Evolutionary conservation across 2,888 invertebrate genomes (phyloP).

Genomic region (Phorcus lineatus): DNA sequence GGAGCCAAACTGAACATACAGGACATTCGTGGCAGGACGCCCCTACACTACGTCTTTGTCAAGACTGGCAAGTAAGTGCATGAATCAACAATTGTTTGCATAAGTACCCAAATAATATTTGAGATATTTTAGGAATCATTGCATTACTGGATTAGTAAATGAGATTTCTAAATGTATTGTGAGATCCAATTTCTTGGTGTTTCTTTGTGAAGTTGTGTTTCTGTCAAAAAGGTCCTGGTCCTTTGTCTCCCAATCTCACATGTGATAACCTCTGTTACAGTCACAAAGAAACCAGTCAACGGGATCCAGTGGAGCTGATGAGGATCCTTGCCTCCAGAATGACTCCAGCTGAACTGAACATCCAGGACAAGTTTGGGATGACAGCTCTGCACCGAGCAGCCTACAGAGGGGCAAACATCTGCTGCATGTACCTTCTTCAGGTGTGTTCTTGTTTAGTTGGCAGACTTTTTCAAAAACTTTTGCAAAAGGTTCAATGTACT

Average conservation of each 20-base stretch:
- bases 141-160: too few relatives aligned
- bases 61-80: conserved; percentile 61
- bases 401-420: conserved; percentile 74
- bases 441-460: conserved; percentile 40
- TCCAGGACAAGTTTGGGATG: conserved; percentile 66
- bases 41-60: conserved; percentile 77
- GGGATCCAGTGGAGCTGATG: conserved; percentile 75
- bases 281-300: conserved; percentile 1
- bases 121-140: too few relatives aligned
- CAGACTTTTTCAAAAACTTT: too few relatives aligned
- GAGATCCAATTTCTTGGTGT: too few relatives aligned
- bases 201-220: too few relatives aligned
- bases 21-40: conserved; percentile 71
- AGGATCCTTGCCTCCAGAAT: conserved; percentile 69
- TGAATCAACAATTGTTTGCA: background rate
- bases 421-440: conserved; percentile 70
- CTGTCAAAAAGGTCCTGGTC: too few relatives aligned
- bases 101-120: background rate
- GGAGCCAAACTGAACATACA: conserved; percentile 64
- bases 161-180: too few relatives aligned
- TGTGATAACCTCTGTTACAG: background rate
- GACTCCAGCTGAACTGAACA: conserved; percentile 60
- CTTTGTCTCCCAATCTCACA: too few relatives aligned
- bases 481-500: too few relatives aligned
- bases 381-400: conserved; percentile 75